phyloP scores from a whole-genome alignment of 2,113 vertebrate genomes.

The Spea bombifrons region DNA sequence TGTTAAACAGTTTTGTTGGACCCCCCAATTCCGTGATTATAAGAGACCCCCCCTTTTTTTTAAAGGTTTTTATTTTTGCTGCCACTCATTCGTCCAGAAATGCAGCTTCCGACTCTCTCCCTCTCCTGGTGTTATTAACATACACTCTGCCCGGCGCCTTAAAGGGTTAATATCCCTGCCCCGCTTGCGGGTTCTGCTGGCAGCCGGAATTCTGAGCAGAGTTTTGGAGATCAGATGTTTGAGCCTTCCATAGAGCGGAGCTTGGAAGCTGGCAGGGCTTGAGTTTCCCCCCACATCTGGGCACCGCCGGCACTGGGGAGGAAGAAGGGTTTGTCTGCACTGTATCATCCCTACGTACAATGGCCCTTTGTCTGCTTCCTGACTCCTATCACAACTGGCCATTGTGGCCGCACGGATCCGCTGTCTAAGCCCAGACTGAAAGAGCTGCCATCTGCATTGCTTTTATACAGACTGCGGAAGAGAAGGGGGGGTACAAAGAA shows the following conservation, averaged over 20 bases:
- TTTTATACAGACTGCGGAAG: conserved; percentile 6
- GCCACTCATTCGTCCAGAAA: too few relatives aligned
- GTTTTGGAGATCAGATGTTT: conserved; percentile 50
- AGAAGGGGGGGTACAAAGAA: neutral
- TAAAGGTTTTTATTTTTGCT: too few relatives aligned
- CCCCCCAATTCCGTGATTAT: too few relatives aligned
- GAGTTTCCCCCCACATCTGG: conserved; percentile 53
- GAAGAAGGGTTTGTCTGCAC: conserved; percentile 39
- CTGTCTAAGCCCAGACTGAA: conserved; percentile 21
- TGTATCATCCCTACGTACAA: conserved; percentile 35
- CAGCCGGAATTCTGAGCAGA: conserved; percentile 31
- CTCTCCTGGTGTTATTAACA: too few relatives aligned
- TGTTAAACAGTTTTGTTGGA: too few relatives aligned
- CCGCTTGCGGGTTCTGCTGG: neutral
- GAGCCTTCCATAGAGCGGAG: conserved; percentile 33
- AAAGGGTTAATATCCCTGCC: conserved; percentile 1
- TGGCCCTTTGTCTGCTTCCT: conserved; percentile 50
- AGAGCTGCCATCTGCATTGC: conserved; percentile 30
- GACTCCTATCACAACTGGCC: conserved; percentile 38
- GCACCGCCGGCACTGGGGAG: conserved; percentile 42
- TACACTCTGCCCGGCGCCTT: neutral
- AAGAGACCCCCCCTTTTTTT: too few relatives aligned
- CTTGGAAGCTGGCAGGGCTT: conserved; percentile 50
- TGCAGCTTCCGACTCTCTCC: too few relatives aligned
- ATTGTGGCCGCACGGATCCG: conserved; percentile 19